phyloP scores from a whole-genome alignment of 1,140 invertebrate species.

The Bombyx mori region ASM3026992v2 NC_085114.1:4502501-4503000 shows the following conservation, averaged over 20 bases:
- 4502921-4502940: constrained; percentile 67
- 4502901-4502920: constrained; percentile 71
- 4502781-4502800: constrained; percentile 43
- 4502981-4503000: constrained; percentile 71
- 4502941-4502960: constrained; percentile 69
- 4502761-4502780: constrained; percentile 22
- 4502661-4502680: neutral
- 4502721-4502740: constrained; percentile 18
- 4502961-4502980: constrained; percentile 72
- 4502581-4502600: too few relatives aligned
- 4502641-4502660: neutral
- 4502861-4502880: constrained; percentile 58
- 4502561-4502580: too few relatives aligned
- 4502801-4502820: constrained; percentile 65
- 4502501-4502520: too few relatives aligned
- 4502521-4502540: too few relatives aligned
- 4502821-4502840: constrained; percentile 64
- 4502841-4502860: constrained; percentile 65
- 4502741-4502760: constrained; percentile 16
- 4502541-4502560: too few relatives aligned
- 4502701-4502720: constrained; percentile 3
- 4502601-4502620: too few relatives aligned
- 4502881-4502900: constrained; percentile 63
- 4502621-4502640: neutral
- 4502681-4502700: neutral